A percentile compares a stretch with the other conserved stretches of the same genome.
Evolutionary conservation across 2,113 vertebrate species (phyloP).

Genomic region (Pangasianodon gigas): DNA sequence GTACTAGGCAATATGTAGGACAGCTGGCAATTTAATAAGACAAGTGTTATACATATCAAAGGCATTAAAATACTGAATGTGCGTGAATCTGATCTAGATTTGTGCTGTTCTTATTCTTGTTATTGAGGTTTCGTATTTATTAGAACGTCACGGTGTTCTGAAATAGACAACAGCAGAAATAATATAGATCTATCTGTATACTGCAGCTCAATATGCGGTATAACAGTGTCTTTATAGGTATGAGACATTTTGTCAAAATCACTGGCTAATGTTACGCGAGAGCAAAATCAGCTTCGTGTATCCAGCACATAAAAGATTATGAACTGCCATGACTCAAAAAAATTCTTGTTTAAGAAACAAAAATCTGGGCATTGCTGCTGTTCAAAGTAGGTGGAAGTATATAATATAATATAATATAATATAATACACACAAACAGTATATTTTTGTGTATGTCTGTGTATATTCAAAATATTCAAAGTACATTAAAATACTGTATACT

Average conservation of each 20-base stretch:
- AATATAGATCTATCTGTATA: background rate
- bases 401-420: background rate
- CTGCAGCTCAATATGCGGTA: background rate
- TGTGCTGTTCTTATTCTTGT: background rate
- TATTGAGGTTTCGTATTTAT: background rate
- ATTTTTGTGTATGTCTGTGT: background rate
- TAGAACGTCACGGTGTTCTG: background rate
- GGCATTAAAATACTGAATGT: background rate
- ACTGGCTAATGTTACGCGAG: background rate
- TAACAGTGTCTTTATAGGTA: slow-evolving; percentile 11
- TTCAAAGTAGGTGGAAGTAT: background rate
- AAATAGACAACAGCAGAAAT: background rate
- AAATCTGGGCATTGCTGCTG: background rate
- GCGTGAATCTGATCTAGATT: background rate
- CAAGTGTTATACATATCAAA: background rate
- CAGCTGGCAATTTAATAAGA: background rate
- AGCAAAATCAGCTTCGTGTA: slow-evolving; percentile 9
- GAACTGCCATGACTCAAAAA: background rate
- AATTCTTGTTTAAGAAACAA: background rate
- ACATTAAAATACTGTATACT: background rate
- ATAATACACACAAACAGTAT: background rate
- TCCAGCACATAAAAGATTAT: background rate
- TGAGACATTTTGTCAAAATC: slow-evolving; percentile 20
- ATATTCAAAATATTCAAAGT: background rate
- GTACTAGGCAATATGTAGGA: background rate